Conservation (phyloP, 2,888 invertebrate genomes). For the Zhengitettix transpicula region DNA sequence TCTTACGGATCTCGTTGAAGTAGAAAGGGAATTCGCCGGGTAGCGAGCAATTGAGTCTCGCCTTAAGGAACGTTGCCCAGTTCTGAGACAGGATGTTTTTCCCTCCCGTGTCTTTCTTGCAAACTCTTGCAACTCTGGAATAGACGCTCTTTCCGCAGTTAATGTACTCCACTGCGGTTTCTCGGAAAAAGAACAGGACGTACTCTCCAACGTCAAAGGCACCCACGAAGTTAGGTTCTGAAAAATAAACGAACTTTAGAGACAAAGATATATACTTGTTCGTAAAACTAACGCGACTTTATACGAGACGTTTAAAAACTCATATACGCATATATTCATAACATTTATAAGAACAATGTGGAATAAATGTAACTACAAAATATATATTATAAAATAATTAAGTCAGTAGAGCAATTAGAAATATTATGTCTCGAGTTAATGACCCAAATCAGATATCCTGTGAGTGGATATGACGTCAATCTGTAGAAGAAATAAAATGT, state of each 20-base stretch:
- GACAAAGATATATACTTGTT: too few species aligned
- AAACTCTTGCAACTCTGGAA: constrained; percentile 89
- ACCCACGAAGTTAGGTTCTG: constrained; percentile 97
- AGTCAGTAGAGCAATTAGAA: too few species aligned
- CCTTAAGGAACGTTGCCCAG: constrained; percentile 92
- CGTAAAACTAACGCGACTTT: too few species aligned
- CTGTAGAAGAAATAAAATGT: too few species aligned
- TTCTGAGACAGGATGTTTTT: constrained; percentile 85
- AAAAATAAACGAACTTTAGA: constrained; percentile 19
- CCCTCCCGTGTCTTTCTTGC: constrained; percentile 89
- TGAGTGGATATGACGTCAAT: too few species aligned
- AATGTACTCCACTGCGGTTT: constrained; percentile 89
- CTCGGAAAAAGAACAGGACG: constrained; percentile 95
- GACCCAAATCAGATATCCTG: too few species aligned
- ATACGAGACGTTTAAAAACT: too few species aligned
- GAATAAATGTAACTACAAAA: too few species aligned
- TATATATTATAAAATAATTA: too few species aligned
- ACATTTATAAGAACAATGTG: too few species aligned
- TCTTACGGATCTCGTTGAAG: constrained; percentile 95
- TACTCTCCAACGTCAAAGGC: constrained; percentile 89
- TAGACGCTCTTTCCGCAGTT: constrained; percentile 94
- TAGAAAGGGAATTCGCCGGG: constrained; percentile 97
- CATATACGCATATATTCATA: too few species aligned
- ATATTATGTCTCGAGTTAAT: too few species aligned
- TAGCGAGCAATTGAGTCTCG: constrained; percentile 87